These are phyloP conservation scores for Anomalospiza imberbis DNA, from an alignment of 2,797 vertebrate genomes.

Conservation along the genomic window DNA sequence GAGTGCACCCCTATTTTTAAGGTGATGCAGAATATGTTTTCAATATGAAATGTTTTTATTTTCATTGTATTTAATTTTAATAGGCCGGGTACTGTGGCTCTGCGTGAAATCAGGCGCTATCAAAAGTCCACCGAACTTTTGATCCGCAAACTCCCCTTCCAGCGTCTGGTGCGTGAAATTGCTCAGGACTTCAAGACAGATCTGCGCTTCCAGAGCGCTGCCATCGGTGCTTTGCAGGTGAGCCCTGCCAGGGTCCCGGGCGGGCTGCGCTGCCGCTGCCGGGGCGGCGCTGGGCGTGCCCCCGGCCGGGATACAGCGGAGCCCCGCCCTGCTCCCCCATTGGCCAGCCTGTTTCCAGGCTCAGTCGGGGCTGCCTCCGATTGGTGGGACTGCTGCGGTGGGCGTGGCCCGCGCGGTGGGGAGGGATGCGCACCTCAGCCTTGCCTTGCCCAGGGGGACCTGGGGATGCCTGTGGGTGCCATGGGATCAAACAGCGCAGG, in stretches of 20 bases:
- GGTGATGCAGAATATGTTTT: not conserved
- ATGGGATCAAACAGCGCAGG: fast-evolving
- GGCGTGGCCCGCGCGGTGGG: not conserved
- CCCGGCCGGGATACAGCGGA: not conserved
- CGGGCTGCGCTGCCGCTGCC: too few relatives aligned
- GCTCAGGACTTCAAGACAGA: slow-evolving; percentile 87
- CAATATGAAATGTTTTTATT: not conserved
- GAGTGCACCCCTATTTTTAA: fast-evolving
- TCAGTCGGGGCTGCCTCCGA: not conserved
- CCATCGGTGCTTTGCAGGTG: slow-evolving; percentile 86
- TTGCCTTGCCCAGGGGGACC: fast-evolving
- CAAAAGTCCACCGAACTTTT: slow-evolving; percentile 84
- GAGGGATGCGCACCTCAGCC: not conserved
- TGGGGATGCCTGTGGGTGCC: not conserved
- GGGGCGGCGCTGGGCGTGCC: not conserved
- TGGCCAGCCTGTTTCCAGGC: slow-evolving; percentile 72
- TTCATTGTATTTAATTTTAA: not conserved
- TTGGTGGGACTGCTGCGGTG: slow-evolving; percentile 32
- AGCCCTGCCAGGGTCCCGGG: not conserved
- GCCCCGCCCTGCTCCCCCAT: not conserved
- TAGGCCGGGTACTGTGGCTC: slow-evolving; percentile 81
- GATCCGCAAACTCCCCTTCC: slow-evolving; percentile 84
- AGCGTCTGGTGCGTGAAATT: slow-evolving; percentile 83
- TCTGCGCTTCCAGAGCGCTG: slow-evolving; percentile 84
- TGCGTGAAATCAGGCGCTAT: slow-evolving; percentile 83